Evolutionary conservation across 2,888 invertebrate genomes (phyloP).

Genomic region (Drosophila acutilabella): DNA sequence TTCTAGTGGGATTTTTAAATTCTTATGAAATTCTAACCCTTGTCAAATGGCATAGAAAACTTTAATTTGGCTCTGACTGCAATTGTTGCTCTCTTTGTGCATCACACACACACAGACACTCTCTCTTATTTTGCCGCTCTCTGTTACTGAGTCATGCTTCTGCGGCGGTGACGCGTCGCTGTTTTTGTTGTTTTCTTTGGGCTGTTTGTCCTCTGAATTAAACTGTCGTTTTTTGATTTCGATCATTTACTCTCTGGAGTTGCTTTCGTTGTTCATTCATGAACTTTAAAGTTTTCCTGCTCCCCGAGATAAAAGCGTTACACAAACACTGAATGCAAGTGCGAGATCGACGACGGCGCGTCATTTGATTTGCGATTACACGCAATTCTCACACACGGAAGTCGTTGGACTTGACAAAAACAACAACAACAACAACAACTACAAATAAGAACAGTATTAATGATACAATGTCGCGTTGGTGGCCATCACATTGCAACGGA

Average conservation of each 20-base stretch:
- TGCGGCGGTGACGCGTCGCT: background rate
- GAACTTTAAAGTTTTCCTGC: constrained; percentile 54
- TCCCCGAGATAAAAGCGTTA: constrained; percentile 50
- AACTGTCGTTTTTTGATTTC: constrained; percentile 6
- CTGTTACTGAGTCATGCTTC: constrained; percentile 33
- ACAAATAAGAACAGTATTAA: constrained; percentile 22
- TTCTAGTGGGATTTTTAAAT: constrained; percentile 2
- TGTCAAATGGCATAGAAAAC: background rate
- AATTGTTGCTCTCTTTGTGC: constrained; percentile 3
- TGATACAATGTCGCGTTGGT: constrained; percentile 56
- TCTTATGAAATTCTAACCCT: background rate
- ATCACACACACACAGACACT: background rate
- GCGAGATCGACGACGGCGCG: constrained; percentile 17
- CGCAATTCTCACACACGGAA: constrained; percentile 64
- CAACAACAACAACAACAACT: constrained; percentile 27
- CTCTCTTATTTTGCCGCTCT: constrained; percentile 12
- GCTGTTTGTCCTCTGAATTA: constrained; percentile 21
- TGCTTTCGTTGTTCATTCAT: constrained; percentile 61
- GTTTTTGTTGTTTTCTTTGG: constrained; percentile 1
- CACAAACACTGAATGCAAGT: constrained; percentile 40
- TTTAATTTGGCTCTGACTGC: background rate
- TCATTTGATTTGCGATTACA: constrained; percentile 49
- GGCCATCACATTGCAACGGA: constrained; percentile 50
- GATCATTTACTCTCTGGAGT: constrained; percentile 11
- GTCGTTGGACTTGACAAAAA: constrained; percentile 57